These are phyloP conservation scores for Centroberyx gerrardi DNA, from an alignment of 2,797 vertebrate species.

Conservation along the genomic window DNA sequence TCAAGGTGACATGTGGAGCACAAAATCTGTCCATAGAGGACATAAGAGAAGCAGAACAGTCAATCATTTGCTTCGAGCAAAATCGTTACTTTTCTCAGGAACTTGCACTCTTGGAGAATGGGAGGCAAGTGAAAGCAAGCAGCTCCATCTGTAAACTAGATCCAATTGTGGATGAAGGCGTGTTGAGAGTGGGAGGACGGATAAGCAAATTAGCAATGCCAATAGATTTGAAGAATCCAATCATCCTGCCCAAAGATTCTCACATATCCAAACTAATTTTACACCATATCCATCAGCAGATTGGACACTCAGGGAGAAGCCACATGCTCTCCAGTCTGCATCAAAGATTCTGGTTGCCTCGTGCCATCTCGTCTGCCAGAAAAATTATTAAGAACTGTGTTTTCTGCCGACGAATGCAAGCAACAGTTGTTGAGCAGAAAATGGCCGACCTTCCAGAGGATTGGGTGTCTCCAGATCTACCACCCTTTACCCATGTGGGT, in stretches of 20 bases:
- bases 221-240: neutral
- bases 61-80: slow-evolving; percentile 7
- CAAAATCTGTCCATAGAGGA: too few species aligned
- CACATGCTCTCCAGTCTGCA: too few species aligned
- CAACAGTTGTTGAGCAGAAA: slow-evolving; percentile 9
- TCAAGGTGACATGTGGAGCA: too few species aligned
- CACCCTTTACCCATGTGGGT: slow-evolving; percentile 23
- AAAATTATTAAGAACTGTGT: too few species aligned
- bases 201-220: slow-evolving; percentile 12
- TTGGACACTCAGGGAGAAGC: too few species aligned
- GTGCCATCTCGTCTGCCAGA: too few species aligned
- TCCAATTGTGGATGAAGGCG: slow-evolving; percentile 7
- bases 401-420: too few species aligned
- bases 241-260: slow-evolving; percentile 16
- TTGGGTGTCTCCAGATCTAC: slow-evolving; percentile 19
- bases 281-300: too few species aligned
- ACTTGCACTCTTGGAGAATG: neutral
- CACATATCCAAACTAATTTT: too few species aligned
- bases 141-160: slow-evolving; percentile 12
- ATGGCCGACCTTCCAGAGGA: slow-evolving; percentile 42
- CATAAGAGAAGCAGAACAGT: too few species aligned
- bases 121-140: neutral
- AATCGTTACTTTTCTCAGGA: neutral
- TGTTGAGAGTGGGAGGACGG: slow-evolving; percentile 24
- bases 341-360: too few species aligned